Percentiles rank a stretch among this genome's conserved stretches.
phyloP scores from a whole-genome alignment of 2,888 invertebrate genomes.

The Drosophila nr. medialis region DNA sequence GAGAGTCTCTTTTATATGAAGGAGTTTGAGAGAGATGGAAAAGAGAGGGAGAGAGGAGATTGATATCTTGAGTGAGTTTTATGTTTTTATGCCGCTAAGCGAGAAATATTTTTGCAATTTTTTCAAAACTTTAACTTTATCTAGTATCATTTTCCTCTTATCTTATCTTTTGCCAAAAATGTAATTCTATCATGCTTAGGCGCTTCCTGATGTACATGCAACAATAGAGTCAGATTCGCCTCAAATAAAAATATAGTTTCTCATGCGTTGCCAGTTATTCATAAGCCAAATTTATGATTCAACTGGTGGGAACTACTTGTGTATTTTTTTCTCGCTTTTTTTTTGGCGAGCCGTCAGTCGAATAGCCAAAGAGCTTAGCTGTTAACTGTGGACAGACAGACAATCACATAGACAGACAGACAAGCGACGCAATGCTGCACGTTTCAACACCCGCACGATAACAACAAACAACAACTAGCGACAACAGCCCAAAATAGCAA shows the following conservation, averaged over 20 bases:
- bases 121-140: background rate
- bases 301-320: slow-evolving; percentile 22
- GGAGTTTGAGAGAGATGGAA: too few relatives aligned
- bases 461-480: slow-evolving; percentile 31
- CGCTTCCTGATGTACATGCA: slow-evolving; percentile 1
- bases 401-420: background rate
- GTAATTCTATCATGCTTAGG: background rate
- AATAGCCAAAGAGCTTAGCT: slow-evolving; percentile 19
- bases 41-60: too few relatives aligned
- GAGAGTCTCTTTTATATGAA: too few relatives aligned
- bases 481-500: slow-evolving; percentile 12
- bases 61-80: too few relatives aligned
- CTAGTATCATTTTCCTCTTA: background rate
- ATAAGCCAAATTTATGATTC: slow-evolving; percentile 12
- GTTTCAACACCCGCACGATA: slow-evolving; percentile 71
- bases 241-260: slow-evolving; percentile 20
- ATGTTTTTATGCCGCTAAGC: too few relatives aligned
- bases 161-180: background rate
- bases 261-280: slow-evolving; percentile 26
- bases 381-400: slow-evolving; percentile 7
- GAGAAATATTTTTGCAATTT: too few relatives aligned
- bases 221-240: slow-evolving; percentile 9
- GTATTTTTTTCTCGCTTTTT: background rate
- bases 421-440: slow-evolving; percentile 32
- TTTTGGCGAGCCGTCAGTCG: slow-evolving; percentile 1